Conservation (phyloP, 1,140 invertebrate species). For the Anthonomus grandis region DNA sequence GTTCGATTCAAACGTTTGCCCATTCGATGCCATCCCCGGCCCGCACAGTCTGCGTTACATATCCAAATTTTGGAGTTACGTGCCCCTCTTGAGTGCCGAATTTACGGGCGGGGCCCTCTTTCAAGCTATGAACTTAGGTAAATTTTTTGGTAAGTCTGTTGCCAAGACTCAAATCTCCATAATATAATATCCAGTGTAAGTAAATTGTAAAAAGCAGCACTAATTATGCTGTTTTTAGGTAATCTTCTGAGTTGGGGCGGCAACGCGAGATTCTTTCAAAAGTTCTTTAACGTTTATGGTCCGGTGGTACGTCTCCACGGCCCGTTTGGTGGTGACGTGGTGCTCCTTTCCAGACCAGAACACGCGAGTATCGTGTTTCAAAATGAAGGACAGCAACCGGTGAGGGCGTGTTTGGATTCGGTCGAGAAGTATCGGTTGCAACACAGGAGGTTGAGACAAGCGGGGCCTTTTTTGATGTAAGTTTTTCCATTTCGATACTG, state of each 20-base stretch:
- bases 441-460: slow-evolving; percentile 53
- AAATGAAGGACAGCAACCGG: slow-evolving; percentile 56
- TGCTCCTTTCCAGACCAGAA: slow-evolving; percentile 59
- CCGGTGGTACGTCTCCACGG: slow-evolving; percentile 61
- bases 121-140: slow-evolving; percentile 57
- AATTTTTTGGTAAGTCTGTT: slow-evolving; percentile 43
- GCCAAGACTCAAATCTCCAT: neutral
- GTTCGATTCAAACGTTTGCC: slow-evolving; percentile 4
- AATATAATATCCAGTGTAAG: neutral
- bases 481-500: slow-evolving; percentile 30
- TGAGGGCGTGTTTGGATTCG: slow-evolving; percentile 59
- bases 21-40: slow-evolving; percentile 61
- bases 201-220: neutral
- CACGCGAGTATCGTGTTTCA: slow-evolving; percentile 59
- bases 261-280: slow-evolving; percentile 42
- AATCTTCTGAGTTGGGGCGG: slow-evolving; percentile 43
- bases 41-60: slow-evolving; percentile 56
- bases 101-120: slow-evolving; percentile 57
- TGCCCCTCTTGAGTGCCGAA: slow-evolving; percentile 61
- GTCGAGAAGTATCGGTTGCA: slow-evolving; percentile 59
- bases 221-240: slow-evolving; percentile 27
- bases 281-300: slow-evolving; percentile 60
- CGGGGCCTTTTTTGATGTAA: slow-evolving; percentile 58
- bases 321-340: slow-evolving; percentile 57
- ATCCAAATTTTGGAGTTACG: slow-evolving; percentile 57